Conservation (phyloP, 2,888 invertebrate species). For the Spisula subtruncata region DNA sequence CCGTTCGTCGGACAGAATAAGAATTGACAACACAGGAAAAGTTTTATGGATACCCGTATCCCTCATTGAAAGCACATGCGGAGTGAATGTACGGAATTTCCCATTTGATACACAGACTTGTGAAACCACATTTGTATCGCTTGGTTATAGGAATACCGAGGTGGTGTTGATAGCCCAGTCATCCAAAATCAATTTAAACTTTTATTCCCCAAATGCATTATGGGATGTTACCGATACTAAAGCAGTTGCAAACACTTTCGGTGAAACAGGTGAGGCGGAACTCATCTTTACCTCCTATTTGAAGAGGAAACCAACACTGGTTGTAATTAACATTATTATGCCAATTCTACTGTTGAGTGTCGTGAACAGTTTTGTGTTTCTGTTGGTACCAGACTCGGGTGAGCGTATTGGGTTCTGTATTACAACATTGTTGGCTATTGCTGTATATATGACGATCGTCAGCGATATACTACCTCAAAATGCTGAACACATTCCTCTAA, state of each 20-base stretch:
- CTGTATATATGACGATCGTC: constrained; percentile 66
- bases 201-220: constrained; percentile 30
- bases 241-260: background rate
- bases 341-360: constrained; percentile 38
- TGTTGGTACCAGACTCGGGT: constrained; percentile 33
- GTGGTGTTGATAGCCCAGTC: constrained; percentile 17
- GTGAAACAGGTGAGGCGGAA: background rate
- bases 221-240: constrained; percentile 36
- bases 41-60: constrained; percentile 53
- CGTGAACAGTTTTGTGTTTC: constrained; percentile 32
- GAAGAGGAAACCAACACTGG: constrained; percentile 24
- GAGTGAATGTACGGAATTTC: constrained; percentile 57
- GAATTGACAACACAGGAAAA: constrained; percentile 40
- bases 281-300: constrained; percentile 36
- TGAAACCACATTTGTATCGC: constrained; percentile 50
- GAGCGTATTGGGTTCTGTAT: constrained; percentile 50
- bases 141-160: constrained; percentile 59
- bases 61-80: constrained; percentile 60
- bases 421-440: constrained; percentile 39
- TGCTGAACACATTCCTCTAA: constrained; percentile 66
- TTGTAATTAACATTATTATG: constrained; percentile 41
- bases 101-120: constrained; percentile 69
- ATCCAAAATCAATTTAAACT: background rate
- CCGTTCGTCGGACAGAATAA: constrained; percentile 54
- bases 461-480: constrained; percentile 68